Evolutionary conservation across 2,113 vertebrate species (phyloP), one percentile per base, ranked within the genome.

Genomic region (Calyptommatus sinebrachiatus): DNA sequence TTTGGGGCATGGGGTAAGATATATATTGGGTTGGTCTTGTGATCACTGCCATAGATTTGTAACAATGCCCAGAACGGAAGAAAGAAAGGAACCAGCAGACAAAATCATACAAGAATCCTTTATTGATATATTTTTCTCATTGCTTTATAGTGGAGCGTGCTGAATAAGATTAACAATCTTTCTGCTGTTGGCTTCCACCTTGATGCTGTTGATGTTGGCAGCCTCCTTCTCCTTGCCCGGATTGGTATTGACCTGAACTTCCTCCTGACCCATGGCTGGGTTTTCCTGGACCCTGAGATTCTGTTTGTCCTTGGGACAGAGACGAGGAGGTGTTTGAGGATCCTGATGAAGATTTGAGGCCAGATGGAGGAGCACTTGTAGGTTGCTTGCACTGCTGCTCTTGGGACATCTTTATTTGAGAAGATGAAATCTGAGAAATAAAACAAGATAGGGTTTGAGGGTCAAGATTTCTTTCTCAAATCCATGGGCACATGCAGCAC

Each of bases 301-400:
- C 67, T 28, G 24, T 45, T 2, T 21, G 29, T 24, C 14, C 77
- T 21, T 71, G 77, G 67, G 53, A 71, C 1, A 1, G 35, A 10
- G 53, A 48, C 1, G 21, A 50, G 29, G 24, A 26, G 10, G 67
- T 9, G 50, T 71, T 61, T 0, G 9, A 7, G 16, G 53, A 61
- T 12, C 8, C 31, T 2, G 77, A 22, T 35, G 31, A 11, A 8
- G 67, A 3, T 0, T 11, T 3, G 14, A 67, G 45, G 50, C 24
- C 4, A 2, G 24, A 9, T 3, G 77, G 77, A n/a, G 77, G 77
- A 35, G 24, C 61, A 4, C 8, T 20, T 2, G 53, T 5, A 8
- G 67, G 50, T 11, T 78, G 67, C 16, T 71, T 45, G 53, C 67
- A 61, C n/a, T 78, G 77, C 18, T 77, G 63, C 48, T 73, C 48